Evolutionary conservation across 2,113 vertebrate species (phyloP).

Genomic region (Dryoscopus gambensis): DNA sequence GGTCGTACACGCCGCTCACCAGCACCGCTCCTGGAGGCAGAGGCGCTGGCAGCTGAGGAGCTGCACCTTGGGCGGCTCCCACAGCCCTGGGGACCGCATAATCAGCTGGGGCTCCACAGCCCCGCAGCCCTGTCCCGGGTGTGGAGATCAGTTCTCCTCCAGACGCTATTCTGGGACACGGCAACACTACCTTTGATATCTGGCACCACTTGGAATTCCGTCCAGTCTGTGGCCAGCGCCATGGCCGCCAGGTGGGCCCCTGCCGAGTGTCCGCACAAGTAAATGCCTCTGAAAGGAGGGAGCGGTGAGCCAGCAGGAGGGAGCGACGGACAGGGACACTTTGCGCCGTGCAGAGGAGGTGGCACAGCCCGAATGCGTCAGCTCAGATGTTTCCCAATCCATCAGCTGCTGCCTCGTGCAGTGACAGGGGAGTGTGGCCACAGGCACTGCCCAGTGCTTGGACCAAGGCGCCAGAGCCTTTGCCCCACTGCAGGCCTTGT

Average conservation of each 20-base stretch:
- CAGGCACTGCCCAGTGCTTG: neutral
- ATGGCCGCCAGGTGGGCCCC: constrained; percentile 90
- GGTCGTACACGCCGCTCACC: constrained; percentile 89
- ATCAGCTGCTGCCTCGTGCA: rapidly evolving
- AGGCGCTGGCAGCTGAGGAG: neutral
- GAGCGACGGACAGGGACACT: neutral
- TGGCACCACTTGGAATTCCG: constrained; percentile 69
- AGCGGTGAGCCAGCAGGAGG: neutral
- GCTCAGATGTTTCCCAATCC: neutral
- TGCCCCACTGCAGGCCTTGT: rapidly evolving
- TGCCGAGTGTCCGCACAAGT: constrained; percentile 92
- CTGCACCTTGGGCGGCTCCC: neutral
- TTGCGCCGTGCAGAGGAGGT: rapidly evolving
- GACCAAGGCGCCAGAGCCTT: rapidly evolving
- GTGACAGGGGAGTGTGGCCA: neutral
- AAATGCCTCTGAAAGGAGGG: constrained; percentile 78
- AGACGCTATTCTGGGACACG: neutral
- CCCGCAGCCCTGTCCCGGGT: neutral
- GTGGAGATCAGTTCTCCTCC: neutral
- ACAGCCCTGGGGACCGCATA: neutral
- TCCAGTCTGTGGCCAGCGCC: constrained; percentile 87
- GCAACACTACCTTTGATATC: constrained; percentile 81
- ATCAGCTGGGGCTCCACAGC: neutral
- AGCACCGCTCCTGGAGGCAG: constrained; percentile 80
- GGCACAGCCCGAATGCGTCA: rapidly evolving